These are phyloP conservation scores for Cosmorhoe ocellata DNA, from an alignment of 2,888 invertebrate genomes.

Conservation along the genomic window DNA sequence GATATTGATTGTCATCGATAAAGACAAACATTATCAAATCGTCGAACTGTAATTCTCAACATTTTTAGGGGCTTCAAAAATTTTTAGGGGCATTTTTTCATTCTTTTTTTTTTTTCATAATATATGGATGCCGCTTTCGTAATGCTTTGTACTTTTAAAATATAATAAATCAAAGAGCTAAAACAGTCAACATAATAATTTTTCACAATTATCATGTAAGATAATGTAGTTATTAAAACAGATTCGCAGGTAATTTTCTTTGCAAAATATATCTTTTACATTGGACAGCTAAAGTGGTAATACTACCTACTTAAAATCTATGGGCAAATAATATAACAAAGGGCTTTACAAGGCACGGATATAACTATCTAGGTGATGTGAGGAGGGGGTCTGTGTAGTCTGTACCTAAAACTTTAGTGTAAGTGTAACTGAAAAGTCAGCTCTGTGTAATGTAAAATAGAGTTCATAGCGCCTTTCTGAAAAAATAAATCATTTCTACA, in stretches of 20 bases:
- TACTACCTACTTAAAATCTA: constrained; percentile 22
- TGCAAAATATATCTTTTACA: neutral
- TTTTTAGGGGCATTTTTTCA: neutral
- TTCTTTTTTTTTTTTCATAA: no score
- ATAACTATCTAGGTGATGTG: constrained; percentile 54
- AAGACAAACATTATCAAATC: no score
- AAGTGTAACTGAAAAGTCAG: constrained; percentile 60
- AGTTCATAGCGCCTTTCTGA: constrained; percentile 37
- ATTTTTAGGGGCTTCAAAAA: constrained; percentile 1
- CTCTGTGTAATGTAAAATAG: constrained; percentile 43
- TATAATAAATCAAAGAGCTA: constrained; percentile 2
- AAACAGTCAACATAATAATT: neutral
- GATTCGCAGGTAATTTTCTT: neutral
- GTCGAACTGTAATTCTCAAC: no score
- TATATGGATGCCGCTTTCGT: no score
- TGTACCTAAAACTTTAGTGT: constrained; percentile 52
- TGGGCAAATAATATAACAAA: constrained; percentile 15
- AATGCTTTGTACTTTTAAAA: neutral
- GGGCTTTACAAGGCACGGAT: constrained; percentile 41
- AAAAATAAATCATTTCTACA: constrained; percentile 22
- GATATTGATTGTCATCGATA: neutral
- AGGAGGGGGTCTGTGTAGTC: constrained; percentile 58
- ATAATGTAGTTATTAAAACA: neutral
- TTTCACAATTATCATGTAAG: neutral
- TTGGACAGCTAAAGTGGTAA: constrained; percentile 32